Evolutionary conservation across 2,888 invertebrate genomes (phyloP).

Genomic region (Polietes domitor): DNA sequence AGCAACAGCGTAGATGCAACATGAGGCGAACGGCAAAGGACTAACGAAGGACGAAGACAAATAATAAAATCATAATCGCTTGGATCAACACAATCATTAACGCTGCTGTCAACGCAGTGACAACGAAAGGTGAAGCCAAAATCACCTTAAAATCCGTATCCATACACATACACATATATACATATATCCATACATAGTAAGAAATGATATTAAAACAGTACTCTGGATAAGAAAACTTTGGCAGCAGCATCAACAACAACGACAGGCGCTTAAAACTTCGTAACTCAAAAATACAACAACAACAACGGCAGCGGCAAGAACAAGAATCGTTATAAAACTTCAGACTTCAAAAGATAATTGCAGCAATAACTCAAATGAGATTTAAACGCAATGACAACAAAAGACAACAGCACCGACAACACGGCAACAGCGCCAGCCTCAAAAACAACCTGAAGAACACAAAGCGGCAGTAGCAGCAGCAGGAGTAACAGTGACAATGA

Average conservation of each 20-base stretch:
- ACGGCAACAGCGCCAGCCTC: slow-evolving; percentile 30
- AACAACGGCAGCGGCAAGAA: slow-evolving; percentile 36
- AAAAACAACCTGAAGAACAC: slow-evolving; percentile 35
- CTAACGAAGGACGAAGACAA: slow-evolving; percentile 66
- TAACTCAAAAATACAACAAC: slow-evolving; percentile 26
- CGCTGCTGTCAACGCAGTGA: slow-evolving; percentile 74
- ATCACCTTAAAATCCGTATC: slow-evolving; percentile 57
- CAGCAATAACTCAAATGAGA: slow-evolving; percentile 80
- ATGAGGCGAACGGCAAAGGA: not conserved
- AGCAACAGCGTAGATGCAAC: not conserved
- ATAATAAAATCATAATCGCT: slow-evolving; percentile 80
- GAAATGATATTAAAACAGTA: not conserved
- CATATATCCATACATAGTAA: not conserved
- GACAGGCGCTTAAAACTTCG: slow-evolving; percentile 51
- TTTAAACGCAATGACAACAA: slow-evolving; percentile 72
- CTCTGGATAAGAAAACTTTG: slow-evolving; percentile 34
- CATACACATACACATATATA: slow-evolving; percentile 40
- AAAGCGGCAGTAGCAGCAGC: not conserved
- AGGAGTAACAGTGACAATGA: slow-evolving; percentile 69
- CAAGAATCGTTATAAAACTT: slow-evolving; percentile 58
- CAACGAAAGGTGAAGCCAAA: slow-evolving; percentile 55
- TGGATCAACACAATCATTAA: slow-evolving; percentile 80
- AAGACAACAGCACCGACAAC: slow-evolving; percentile 5
- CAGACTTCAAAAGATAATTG: slow-evolving; percentile 75
- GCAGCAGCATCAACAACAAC: slow-evolving; percentile 11